Evolutionary conservation across 2,113 vertebrate species (phyloP).

Genomic region (Perca flavescens): DNA sequence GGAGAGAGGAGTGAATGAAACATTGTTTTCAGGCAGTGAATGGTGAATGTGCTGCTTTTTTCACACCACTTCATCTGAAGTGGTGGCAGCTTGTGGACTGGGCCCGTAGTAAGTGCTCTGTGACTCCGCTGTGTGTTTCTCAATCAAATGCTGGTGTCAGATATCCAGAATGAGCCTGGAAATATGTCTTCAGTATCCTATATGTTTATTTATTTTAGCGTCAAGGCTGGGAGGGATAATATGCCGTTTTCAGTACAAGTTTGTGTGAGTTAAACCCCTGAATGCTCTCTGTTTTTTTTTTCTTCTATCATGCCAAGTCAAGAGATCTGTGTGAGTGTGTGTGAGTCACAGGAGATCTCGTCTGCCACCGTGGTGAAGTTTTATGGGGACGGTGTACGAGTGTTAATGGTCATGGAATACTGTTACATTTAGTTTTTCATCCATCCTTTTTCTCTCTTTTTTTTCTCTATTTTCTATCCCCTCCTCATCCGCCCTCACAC

Average conservation of each 20-base stretch:
- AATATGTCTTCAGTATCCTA: slow-evolving; percentile 1
- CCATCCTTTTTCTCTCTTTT: not conserved
- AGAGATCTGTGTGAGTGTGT: not conserved
- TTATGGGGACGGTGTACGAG: slow-evolving; percentile 1
- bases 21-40: slow-evolving; percentile 76
- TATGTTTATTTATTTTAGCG: slow-evolving; percentile 36
- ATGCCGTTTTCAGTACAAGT: not conserved
- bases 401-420: not conserved
- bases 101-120: slow-evolving; percentile 38
- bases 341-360: slow-evolving; percentile 20
- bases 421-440: not conserved
- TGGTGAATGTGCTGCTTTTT: slow-evolving; percentile 78
- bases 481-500: slow-evolving; percentile 52
- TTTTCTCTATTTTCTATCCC: not conserved
- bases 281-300: not conserved
- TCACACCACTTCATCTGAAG: slow-evolving; percentile 80
- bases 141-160: slow-evolving; percentile 34
- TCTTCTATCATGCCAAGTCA: not conserved
- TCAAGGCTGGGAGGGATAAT: not conserved
- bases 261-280: slow-evolving; percentile 3
- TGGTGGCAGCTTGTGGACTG: slow-evolving; percentile 74
- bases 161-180: slow-evolving; percentile 37
- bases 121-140: slow-evolving; percentile 49
- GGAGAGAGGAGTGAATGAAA: slow-evolving; percentile 72
- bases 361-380: not conserved